These are phyloP conservation scores for Coracias cyanogaster DNA, from an alignment of 2,797 vertebrate genomes.

Conservation along the genomic window DNA sequence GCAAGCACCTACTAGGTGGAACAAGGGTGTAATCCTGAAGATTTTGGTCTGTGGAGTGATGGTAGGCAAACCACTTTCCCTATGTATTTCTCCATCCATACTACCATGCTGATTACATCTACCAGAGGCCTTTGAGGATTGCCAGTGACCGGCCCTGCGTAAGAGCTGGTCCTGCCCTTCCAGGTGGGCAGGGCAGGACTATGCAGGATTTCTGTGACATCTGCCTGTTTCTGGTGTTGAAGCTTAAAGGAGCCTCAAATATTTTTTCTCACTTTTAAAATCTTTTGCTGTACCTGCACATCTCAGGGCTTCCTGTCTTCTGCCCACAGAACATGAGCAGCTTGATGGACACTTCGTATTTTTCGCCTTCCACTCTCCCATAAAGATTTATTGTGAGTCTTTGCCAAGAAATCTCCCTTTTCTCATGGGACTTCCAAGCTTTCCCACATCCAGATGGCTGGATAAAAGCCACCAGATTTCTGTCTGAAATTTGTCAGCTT, in stretches of 20 bases:
- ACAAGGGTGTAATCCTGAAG: accelerated
- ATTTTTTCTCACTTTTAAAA: neutral
- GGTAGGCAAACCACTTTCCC: neutral
- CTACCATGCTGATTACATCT: neutral
- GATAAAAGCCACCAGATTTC: conserved; percentile 1
- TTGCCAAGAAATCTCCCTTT: conserved; percentile 23
- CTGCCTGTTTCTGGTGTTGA: neutral
- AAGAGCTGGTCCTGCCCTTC: neutral
- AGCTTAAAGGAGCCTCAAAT: neutral
- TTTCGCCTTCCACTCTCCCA: neutral
- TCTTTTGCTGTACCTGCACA: neutral
- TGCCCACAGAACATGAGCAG: neutral
- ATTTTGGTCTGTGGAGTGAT: neutral
- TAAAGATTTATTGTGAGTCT: neutral
- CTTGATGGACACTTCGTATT: neutral
- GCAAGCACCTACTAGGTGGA: accelerated
- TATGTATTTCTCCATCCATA: neutral
- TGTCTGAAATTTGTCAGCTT: neutral
- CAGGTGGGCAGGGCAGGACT: neutral
- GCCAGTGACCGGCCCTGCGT: neutral
- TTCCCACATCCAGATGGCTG: neutral
- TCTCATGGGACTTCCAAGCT: neutral
- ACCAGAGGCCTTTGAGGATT: neutral
- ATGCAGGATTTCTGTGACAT: neutral
- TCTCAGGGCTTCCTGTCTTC: neutral